A percentile compares a stretch with the other conserved stretches of the same genome.
Conservation (phyloP, 2,888 invertebrate species). For the Hypercompe scribonia region DNA sequence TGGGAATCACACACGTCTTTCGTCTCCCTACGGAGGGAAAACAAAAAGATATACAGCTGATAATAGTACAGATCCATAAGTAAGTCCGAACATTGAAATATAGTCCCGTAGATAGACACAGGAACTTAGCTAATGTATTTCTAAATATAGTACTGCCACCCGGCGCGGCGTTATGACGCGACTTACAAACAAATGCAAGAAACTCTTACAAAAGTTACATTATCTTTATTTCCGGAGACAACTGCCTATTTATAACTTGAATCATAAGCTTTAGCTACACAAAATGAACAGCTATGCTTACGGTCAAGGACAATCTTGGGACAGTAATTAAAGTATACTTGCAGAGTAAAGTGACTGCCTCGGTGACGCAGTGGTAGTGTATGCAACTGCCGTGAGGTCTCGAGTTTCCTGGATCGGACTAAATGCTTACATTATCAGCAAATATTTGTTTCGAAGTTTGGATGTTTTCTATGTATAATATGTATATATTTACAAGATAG, state of each 20-base stretch:
- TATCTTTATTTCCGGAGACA: constrained; percentile 25
- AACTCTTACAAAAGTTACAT: constrained; percentile 34
- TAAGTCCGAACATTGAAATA: not conserved
- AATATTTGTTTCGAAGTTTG: no score
- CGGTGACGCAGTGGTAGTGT: no score
- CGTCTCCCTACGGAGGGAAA: no score
- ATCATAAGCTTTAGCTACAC: not conserved
- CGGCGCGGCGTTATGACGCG: constrained; percentile 56
- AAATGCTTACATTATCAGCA: no score
- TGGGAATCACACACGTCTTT: no score
- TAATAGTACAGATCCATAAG: not conserved
- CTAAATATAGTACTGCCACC: constrained; percentile 64
- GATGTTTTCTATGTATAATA: no score
- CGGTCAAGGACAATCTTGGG: constrained; percentile 4
- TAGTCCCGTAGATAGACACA: constrained; percentile 47
- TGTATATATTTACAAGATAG: no score
- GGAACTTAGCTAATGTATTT: constrained; percentile 66
- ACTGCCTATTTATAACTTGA: constrained; percentile 8
- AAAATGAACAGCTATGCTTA: not conserved
- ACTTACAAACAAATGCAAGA: constrained; percentile 52
- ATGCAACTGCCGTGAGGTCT: no score
- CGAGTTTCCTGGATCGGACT: no score
- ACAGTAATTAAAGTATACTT: not conserved
- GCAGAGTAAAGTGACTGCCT: not conserved
- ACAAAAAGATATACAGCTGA: not conserved